Evolutionary conservation across 2,888 invertebrate species (phyloP).

Genomic region (Cheilosia variabilis): DNA sequence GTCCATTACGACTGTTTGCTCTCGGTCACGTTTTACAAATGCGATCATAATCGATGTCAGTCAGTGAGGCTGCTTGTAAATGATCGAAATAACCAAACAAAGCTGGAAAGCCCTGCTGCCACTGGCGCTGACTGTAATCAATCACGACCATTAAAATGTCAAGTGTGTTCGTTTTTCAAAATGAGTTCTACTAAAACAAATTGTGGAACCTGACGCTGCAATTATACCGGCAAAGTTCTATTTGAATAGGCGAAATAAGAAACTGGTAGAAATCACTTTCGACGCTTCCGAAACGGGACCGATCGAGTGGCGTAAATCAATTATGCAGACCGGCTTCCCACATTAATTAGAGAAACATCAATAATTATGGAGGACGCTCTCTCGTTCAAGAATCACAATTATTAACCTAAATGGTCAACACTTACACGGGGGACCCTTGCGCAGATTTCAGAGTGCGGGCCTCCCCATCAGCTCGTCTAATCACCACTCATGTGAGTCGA

Average conservation of each 20-base stretch:
- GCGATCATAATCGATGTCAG: not conserved
- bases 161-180: slow-evolving; percentile 4
- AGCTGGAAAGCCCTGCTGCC: too few relatives aligned
- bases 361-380: not conserved
- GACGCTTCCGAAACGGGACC: too few relatives aligned
- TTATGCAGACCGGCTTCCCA: slow-evolving; percentile 20
- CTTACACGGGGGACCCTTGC: not conserved
- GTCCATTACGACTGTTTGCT: not conserved
- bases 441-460: slow-evolving; percentile 1
- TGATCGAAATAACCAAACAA: not conserved
- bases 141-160: not conserved
- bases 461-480: slow-evolving; percentile 3
- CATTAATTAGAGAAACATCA: slow-evolving; percentile 28
- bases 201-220: slow-evolving; percentile 7
- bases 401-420: not conserved
- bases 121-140: too few relatives aligned
- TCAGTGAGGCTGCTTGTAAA: not conserved
- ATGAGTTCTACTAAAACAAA: not conserved
- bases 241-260: slow-evolving; percentile 12
- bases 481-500: slow-evolving; percentile 22
- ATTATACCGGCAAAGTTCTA: slow-evolving; percentile 12
- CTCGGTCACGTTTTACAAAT: not conserved
- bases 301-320: too few relatives aligned
- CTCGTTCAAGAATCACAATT: slow-evolving; percentile 2
- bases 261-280: slow-evolving; percentile 10